phyloP scores from a whole-genome alignment of 1,140 invertebrate genomes.

The Brachionus calyciflorus region DNA sequence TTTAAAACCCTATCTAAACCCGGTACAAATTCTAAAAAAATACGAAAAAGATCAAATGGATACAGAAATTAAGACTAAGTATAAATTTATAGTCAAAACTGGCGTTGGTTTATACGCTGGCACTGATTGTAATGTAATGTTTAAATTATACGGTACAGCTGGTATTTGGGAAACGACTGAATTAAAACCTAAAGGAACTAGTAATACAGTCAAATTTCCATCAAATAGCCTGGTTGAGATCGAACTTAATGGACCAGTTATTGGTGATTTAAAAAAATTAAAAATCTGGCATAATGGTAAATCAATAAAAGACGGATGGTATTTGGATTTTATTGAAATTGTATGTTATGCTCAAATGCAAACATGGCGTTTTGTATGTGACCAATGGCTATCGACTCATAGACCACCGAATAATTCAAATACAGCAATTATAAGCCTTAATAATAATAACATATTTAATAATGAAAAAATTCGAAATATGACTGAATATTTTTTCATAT shows the following conservation, averaged over 20 bases:
- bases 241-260: neutral
- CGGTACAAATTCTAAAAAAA: constrained; percentile 8
- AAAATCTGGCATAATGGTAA: constrained; percentile 43
- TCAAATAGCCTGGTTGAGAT: constrained; percentile 24
- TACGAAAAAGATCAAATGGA: neutral
- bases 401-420: neutral
- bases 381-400: constrained; percentile 32
- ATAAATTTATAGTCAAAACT: constrained; percentile 43
- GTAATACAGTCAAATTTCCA: neutral
- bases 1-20: constrained; percentile 15
- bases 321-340: constrained; percentile 37
- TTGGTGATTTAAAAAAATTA: constrained; percentile 14
- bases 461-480: neutral
- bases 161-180: constrained; percentile 21
- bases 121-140: constrained; percentile 24
- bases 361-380: constrained; percentile 40
- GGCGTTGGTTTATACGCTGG: neutral
- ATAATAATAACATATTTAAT: neutral
- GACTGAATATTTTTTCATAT: constrained; percentile 29
- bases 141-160: constrained; percentile 13
- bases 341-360: neutral
- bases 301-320: constrained; percentile 5
- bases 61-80: constrained; percentile 6
- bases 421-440: neutral
- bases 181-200: neutral